Evolutionary conservation across 2,888 invertebrate species (phyloP).

Genomic region (Trisateles emortualis): DNA sequence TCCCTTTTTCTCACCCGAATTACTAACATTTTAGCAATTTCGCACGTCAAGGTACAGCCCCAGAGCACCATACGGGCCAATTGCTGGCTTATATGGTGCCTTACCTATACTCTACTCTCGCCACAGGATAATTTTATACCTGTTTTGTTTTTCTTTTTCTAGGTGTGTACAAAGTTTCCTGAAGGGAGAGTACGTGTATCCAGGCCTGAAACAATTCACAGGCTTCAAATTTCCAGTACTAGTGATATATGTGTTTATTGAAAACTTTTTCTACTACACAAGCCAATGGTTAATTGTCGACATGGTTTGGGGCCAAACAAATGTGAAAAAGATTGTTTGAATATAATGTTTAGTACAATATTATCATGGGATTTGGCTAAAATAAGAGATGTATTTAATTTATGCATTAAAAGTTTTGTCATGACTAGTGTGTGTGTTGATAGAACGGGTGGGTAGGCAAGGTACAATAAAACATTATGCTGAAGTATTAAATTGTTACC

Average conservation of each 20-base stretch:
- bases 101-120: too few species aligned
- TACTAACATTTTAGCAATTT: too few species aligned
- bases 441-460: slow-evolving; percentile 1
- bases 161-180: slow-evolving; percentile 62
- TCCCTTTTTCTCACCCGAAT: too few species aligned
- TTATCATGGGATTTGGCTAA: slow-evolving; percentile 22
- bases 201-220: slow-evolving; percentile 59
- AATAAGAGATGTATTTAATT: slow-evolving; percentile 19
- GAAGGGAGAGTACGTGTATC: slow-evolving; percentile 69
- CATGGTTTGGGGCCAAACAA: slow-evolving; percentile 62
- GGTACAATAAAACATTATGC: not conserved
- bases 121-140: too few species aligned
- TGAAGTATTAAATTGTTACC: slow-evolving; percentile 5
- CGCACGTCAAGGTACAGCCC: too few species aligned
- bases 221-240: slow-evolving; percentile 54
- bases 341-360: not conserved
- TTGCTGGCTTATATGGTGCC: too few species aligned
- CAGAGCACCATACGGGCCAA: too few species aligned
- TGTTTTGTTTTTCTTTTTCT: slow-evolving; percentile 25
- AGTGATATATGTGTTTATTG: slow-evolving; percentile 56
- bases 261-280: slow-evolving; percentile 69
- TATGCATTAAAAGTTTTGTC: slow-evolving; percentile 8
- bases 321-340: slow-evolving; percentile 41
- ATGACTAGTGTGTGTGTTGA: not conserved
- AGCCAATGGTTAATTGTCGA: slow-evolving; percentile 71